Evolutionary conservation across 1,140 invertebrate genomes (phyloP).

Genomic region (Frieseomelitta varia): DNA sequence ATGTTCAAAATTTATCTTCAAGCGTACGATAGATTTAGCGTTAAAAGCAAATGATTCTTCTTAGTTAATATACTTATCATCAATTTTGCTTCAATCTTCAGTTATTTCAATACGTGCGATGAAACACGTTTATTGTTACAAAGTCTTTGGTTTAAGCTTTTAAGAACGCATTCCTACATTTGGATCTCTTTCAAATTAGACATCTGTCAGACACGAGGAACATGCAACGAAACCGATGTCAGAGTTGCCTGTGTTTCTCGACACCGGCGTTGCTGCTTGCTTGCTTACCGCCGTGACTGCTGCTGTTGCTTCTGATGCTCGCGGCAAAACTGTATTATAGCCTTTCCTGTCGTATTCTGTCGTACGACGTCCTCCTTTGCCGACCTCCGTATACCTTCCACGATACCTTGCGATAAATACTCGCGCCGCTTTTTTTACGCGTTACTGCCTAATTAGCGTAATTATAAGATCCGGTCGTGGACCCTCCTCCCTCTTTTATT

Average conservation of each 20-base stretch:
- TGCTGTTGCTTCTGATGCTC: constrained; percentile 58
- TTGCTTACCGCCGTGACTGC: constrained; percentile 42
- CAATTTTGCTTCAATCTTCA: not conserved
- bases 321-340: constrained; percentile 79
- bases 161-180: constrained; percentile 2
- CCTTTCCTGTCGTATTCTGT: constrained; percentile 73
- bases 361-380: constrained; percentile 63
- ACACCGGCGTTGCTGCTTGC: constrained; percentile 30
- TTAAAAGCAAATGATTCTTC: not conserved
- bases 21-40: too few relatives aligned
- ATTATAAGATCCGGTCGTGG: constrained; percentile 56
- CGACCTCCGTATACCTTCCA: constrained; percentile 43
- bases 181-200: constrained; percentile 23
- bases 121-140: not conserved
- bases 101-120: not conserved
- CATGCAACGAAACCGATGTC: constrained; percentile 6
- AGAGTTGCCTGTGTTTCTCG: constrained; percentile 25
- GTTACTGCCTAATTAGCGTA: constrained; percentile 60
- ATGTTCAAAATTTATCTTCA: too few relatives aligned
- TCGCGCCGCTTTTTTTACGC: constrained; percentile 58
- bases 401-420: constrained; percentile 60
- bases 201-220: not conserved
- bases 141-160: too few relatives aligned
- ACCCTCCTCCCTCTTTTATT: constrained; percentile 23
- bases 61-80: not conserved